phyloP scores from a whole-genome alignment of 2,797 vertebrate species.

The Gobionotothen gibberifrons region DNA sequence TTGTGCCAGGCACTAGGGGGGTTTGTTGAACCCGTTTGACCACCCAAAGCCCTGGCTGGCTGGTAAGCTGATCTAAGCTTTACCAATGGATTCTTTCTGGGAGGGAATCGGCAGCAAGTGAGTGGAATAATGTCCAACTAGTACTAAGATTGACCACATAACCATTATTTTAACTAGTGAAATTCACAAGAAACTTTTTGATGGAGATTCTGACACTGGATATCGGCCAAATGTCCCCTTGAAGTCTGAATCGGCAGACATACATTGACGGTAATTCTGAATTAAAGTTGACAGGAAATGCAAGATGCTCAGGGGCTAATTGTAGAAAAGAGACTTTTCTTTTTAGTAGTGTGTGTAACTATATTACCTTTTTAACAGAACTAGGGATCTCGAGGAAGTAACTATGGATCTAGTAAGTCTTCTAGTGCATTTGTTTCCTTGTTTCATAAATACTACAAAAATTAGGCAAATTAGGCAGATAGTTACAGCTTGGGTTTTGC shows the following conservation, averaged over 20 bases:
- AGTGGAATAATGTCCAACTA: slow-evolving; percentile 14
- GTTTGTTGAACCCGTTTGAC: slow-evolving; percentile 43
- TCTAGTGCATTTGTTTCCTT: neutral
- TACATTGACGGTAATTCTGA: slow-evolving; percentile 1
- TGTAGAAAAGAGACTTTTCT: neutral
- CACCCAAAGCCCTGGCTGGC: slow-evolving; percentile 47
- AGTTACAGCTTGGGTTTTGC: neutral
- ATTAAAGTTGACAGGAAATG: slow-evolving; percentile 1
- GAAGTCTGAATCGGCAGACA: neutral
- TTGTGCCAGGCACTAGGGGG: slow-evolving; percentile 50
- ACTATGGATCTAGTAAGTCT: neutral
- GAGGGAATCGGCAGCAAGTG: slow-evolving; percentile 19
- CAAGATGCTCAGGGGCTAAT: neutral
- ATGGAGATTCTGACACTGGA: rapidly evolving
- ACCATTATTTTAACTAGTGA: neutral
- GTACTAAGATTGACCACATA: neutral
- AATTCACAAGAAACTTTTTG: neutral
- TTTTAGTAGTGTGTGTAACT: slow-evolving; percentile 20
- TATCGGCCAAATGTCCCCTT: neutral
- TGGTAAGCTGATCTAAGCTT: slow-evolving; percentile 46
- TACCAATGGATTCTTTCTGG: slow-evolving; percentile 19
- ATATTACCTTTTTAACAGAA: slow-evolving; percentile 9
- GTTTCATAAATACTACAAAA: neutral
- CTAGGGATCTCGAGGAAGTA: too few relatives aligned
- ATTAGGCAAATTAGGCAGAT: slow-evolving; percentile 11